Conservation (phyloP, 2,797 vertebrate species). For the Delichon dasypus region DNA sequence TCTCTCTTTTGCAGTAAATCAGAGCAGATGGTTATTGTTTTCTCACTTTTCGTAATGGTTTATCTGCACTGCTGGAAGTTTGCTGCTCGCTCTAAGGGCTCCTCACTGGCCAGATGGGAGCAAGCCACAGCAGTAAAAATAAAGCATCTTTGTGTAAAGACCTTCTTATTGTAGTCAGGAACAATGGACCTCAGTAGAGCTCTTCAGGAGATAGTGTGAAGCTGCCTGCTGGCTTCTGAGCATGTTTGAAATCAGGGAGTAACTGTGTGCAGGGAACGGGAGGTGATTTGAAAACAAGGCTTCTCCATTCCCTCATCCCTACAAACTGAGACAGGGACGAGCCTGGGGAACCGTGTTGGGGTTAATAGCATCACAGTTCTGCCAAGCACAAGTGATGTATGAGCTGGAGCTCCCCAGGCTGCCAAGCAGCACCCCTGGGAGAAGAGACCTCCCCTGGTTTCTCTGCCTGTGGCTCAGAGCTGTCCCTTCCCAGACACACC, state of each 20-base stretch:
- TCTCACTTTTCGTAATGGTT: conserved; percentile 46
- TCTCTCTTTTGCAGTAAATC: conserved; percentile 42
- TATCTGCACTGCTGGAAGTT: conserved; percentile 52
- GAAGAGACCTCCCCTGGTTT: not conserved
- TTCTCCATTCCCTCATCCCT: not conserved
- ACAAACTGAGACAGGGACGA: rapidly evolving
- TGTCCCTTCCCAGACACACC: not conserved
- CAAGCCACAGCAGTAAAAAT: conserved; percentile 42
- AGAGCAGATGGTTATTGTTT: conserved; percentile 58
- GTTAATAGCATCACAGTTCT: not conserved
- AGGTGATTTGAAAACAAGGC: not conserved
- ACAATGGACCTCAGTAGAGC: conserved; percentile 23
- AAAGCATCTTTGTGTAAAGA: conserved; percentile 12
- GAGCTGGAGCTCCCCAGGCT: not conserved
- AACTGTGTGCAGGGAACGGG: not conserved
- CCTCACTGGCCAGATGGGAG: conserved; percentile 39
- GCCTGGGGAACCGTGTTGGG: not conserved
- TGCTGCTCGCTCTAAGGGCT: not conserved
- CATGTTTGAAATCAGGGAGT: not conserved
- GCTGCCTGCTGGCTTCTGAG: not conserved
- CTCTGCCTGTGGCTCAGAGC: not conserved
- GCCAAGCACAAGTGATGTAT: not conserved
- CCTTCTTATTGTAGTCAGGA: conserved; percentile 27
- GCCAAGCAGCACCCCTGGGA: not conserved
- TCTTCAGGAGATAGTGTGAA: not conserved